Base-by-base conservation (phyloP, 1,140 invertebrate genomes). In the Oedothorax gibbosus region DNA sequence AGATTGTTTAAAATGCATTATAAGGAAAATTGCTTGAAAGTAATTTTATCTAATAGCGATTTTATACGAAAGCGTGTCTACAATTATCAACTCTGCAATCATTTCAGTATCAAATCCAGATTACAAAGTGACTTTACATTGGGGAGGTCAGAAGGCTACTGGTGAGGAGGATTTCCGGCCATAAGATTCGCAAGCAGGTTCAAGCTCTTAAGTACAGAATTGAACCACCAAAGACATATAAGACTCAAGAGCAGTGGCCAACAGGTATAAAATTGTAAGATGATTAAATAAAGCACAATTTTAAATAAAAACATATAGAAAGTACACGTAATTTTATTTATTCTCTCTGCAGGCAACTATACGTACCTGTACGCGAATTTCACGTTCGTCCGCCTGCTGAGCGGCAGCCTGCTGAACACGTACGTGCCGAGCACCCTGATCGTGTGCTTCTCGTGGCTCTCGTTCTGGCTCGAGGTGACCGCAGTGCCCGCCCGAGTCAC, bases 381-480 rank as follows among this genome's bases (percentile, higher is more conserved):
- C 51, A 87, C 86, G 2, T 87, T 88, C 54, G 57, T 69, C 3
- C 76, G 87, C 10, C 68, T 87, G 21, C 56, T 88, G 2, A 87
- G 81, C 7, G 71, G 69, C 49, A 85, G 78, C 49, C 12, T 88
- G 6, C 21, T 88, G 2, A 88, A 87, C 35, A 78, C 87, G 6
- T 88, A 87, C 56, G 72, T 88, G 54, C 87, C 87, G n/a, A 88
- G 86, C 20, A 76, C 79, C 7, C 51, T 88, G 64, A 80, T 87
- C 1, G 87, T 88, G 7, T 75, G 75, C 9, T 75, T 87, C 3
- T 87, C 87, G 0, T 88, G 87, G 88, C 88, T 90, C n/a, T 89
- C 89, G 57, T 90, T 90, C 85, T 90, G 90, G 90, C 71, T 91
- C 10, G 89, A 90, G 79, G 89, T 90, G 35, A 88, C 89, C 50